A percentile compares a stretch with the other conserved stretches of the same genome.
Evolutionary conservation across 2,797 vertebrate genomes (phyloP).

Genomic region (Halcyon badia): DNA sequence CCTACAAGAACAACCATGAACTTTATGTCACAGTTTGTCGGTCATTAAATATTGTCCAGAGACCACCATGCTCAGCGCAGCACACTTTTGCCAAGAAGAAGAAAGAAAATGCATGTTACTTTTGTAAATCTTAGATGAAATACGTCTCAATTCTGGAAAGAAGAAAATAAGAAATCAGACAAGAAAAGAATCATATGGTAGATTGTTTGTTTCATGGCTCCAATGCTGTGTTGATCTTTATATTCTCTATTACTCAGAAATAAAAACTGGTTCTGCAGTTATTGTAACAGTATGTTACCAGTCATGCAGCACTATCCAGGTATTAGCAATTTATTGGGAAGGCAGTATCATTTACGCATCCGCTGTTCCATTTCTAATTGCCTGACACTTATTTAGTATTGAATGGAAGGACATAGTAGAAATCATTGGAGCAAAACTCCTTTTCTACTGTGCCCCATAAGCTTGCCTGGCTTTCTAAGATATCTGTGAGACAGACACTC

Average conservation of each 20-base stretch:
- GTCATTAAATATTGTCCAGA: neutral
- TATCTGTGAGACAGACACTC: constrained; percentile 24
- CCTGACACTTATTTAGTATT: constrained; percentile 77
- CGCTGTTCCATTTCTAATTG: constrained; percentile 80
- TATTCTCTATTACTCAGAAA: constrained; percentile 63
- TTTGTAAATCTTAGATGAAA: neutral
- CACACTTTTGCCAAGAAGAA: neutral
- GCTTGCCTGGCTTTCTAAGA: constrained; percentile 47
- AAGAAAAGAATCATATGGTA: neutral
- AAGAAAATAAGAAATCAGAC: constrained; percentile 33
- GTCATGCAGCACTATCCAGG: constrained; percentile 76
- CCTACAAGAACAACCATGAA: neutral
- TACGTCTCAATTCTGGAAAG: constrained; percentile 34
- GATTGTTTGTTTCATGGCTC: constrained; percentile 56
- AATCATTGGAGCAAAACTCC: constrained; percentile 56
- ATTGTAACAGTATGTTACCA: constrained; percentile 71
- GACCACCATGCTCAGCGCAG: neutral
- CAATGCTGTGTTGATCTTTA: constrained; percentile 31
- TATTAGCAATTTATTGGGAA: constrained; percentile 80
- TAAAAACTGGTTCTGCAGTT: constrained; percentile 64
- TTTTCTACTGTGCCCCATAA: constrained; percentile 39
- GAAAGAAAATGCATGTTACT: neutral
- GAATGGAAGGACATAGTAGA: constrained; percentile 71
- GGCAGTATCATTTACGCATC: constrained; percentile 78
- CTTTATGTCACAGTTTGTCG: neutral